These are phyloP conservation scores for Dicyrtoma fusca DNA, from an alignment of 2,888 invertebrate species.

Conservation along the genomic window DNA sequence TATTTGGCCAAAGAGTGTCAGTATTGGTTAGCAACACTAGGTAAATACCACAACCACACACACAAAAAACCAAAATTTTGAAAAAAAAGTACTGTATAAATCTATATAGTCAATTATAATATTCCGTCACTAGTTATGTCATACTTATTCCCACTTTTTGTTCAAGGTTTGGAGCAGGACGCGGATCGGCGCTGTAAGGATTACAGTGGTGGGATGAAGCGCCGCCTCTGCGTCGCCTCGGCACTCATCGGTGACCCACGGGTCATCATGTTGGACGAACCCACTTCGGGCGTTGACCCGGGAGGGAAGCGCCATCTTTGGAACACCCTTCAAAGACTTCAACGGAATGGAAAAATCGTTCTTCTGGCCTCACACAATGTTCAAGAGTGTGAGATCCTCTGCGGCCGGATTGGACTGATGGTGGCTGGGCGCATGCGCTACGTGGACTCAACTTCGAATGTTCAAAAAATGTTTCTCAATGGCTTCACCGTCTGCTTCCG, in stretches of 20 bases:
- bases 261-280: slow-evolving; percentile 17
- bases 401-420: slow-evolving; percentile 39
- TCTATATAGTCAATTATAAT: too few species aligned
- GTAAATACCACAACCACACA: slow-evolving; percentile 5
- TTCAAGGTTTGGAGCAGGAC: slow-evolving; percentile 36
- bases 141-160: too few species aligned
- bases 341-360: slow-evolving; percentile 30
- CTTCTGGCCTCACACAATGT: slow-evolving; percentile 40
- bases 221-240: slow-evolving; percentile 34
- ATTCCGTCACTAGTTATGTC: too few species aligned
- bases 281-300: slow-evolving; percentile 32
- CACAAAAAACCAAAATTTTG: too few species aligned
- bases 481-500: slow-evolving; percentile 39
- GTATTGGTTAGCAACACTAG: slow-evolving; percentile 39
- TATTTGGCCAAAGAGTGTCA: slow-evolving; percentile 25
- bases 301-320: slow-evolving; percentile 35
- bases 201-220: slow-evolving; percentile 38
- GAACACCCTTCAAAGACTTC: slow-evolving; percentile 34
- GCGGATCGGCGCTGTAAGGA: slow-evolving; percentile 24
- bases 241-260: slow-evolving; percentile 36
- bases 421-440: slow-evolving; percentile 35
- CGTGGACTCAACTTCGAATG: slow-evolving; percentile 26
- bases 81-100: too few species aligned
- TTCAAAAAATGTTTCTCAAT: slow-evolving; percentile 41
- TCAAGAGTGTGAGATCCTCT: slow-evolving; percentile 42